These are phyloP conservation scores for Drosophila tsacasi DNA, from an alignment of 1,140 invertebrate species.

Conservation along the genomic window DNA sequence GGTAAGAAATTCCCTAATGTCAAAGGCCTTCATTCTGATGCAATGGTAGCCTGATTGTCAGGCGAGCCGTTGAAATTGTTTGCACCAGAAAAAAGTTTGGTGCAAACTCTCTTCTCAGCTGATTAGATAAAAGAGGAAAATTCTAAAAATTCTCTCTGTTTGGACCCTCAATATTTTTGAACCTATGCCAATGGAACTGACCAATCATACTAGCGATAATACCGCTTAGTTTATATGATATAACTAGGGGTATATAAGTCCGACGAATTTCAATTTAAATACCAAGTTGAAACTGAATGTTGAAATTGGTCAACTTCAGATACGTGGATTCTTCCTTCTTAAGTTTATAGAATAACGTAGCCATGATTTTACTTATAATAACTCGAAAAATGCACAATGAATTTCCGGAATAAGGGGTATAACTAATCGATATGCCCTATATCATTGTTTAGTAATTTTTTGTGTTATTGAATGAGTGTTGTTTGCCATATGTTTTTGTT, in stretches of 20 bases:
- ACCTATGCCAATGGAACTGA: slow-evolving; percentile 5
- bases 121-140: not conserved
- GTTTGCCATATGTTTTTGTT: slow-evolving; percentile 17
- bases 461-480: slow-evolving; percentile 5
- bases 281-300: not conserved
- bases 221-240: not conserved
- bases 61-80: slow-evolving; percentile 12
- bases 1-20: not conserved
- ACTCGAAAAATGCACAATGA: not conserved
- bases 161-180: not conserved
- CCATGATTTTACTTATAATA: not conserved
- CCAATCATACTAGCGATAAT: not conserved
- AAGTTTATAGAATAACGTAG: not conserved
- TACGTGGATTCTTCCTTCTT: not conserved
- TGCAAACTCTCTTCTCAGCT: not conserved
- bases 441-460: not conserved
- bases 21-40: slow-evolving; percentile 13
- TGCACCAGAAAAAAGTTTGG: not conserved
- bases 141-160: not conserved
- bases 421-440: not conserved
- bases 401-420: not conserved
- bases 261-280: not conserved
- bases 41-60: not conserved
- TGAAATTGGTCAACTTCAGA: no score
- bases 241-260: not conserved